phyloP scores from a whole-genome alignment of 2,797 vertebrate species.

The Sebastes iracundus region DNA sequence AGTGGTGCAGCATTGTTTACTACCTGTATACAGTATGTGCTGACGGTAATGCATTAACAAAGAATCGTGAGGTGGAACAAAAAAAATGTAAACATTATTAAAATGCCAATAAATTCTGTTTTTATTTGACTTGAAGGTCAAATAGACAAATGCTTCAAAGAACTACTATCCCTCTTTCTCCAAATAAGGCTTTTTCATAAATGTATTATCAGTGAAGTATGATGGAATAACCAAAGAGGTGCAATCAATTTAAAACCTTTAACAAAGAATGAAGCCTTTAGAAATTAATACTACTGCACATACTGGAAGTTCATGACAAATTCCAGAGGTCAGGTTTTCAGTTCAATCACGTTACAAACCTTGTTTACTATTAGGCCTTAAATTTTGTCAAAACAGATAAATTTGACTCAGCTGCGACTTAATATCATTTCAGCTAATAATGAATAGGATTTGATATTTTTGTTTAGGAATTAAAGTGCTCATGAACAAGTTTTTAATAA shows the following conservation, averaged over 20 bases:
- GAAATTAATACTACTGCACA: neutral
- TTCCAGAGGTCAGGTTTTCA: neutral
- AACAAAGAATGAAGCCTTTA: neutral
- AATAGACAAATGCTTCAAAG: neutral
- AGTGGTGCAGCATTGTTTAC: conserved; percentile 13
- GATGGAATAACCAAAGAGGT: neutral
- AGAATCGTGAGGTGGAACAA: neutral
- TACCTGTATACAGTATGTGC: conserved; percentile 27
- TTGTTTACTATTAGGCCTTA: neutral
- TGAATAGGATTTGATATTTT: neutral
- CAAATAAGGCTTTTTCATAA: neutral
- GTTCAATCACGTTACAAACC: neutral
- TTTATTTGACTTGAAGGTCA: neutral
- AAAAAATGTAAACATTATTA: neutral
- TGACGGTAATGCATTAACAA: neutral
- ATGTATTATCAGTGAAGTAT: neutral
- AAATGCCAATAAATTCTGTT: neutral
- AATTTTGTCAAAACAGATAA: neutral
- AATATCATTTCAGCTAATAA: neutral
- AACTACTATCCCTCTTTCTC: too few species aligned
- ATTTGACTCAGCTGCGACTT: neutral
- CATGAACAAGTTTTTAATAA: neutral
- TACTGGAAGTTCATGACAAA: neutral
- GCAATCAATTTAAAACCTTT: neutral
- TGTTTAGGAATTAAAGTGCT: neutral